Conservation (phyloP, 2,797 vertebrate species). For the Peromyscus attwateri region DNA sequence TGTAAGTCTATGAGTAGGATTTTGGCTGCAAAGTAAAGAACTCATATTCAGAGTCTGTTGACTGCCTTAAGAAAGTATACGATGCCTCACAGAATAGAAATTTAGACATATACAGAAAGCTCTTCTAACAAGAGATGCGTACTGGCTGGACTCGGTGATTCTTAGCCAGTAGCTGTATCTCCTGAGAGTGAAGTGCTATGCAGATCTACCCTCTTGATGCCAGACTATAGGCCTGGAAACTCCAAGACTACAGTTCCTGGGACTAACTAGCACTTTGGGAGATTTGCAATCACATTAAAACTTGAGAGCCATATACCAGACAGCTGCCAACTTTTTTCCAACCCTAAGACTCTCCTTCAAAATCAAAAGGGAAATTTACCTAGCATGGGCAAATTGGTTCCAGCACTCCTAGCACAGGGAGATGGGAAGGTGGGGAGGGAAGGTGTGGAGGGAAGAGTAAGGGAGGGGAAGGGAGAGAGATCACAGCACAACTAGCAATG, state of each 20-base stretch:
- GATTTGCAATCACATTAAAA: background rate
- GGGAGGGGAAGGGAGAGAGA: background rate
- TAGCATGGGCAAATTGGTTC: background rate
- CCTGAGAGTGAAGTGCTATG: background rate
- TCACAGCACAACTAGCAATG: background rate
- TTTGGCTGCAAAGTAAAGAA: background rate
- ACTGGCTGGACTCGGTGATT: background rate
- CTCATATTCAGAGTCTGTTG: background rate
- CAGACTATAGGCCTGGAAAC: background rate
- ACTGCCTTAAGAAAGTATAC: background rate
- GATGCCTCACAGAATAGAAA: background rate
- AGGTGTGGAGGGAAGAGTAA: background rate
- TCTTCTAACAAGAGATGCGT: background rate
- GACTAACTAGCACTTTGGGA: background rate
- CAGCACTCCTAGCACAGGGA: background rate
- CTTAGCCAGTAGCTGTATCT: background rate
- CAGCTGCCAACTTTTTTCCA: constrained; percentile 40
- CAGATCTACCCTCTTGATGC: background rate
- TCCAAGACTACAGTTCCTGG: background rate
- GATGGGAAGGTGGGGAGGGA: background rate
- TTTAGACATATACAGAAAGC: background rate
- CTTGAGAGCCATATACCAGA: constrained; percentile 28
- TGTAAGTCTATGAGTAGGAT: background rate
- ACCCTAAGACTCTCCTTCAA: constrained; percentile 23
- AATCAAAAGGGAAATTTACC: background rate